Percentiles rank a stretch among this genome's conserved stretches.
These are phyloP conservation scores for Cheirogaleus major DNA, from an alignment of 2,797 vertebrate species.

Conservation along the genomic window DNA sequence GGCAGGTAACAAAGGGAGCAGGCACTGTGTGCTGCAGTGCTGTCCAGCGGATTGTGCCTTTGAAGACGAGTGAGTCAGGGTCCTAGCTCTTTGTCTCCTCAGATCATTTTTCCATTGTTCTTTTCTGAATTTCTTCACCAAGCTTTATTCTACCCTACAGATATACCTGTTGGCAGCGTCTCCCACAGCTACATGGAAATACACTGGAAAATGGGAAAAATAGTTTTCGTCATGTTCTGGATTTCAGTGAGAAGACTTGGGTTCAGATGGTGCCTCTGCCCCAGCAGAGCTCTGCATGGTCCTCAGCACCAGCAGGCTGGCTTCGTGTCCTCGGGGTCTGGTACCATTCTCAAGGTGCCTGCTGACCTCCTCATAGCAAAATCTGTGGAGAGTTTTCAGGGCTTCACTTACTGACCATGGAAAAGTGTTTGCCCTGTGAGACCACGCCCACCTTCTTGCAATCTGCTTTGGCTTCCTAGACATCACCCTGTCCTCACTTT, in stretches of 20 bases:
- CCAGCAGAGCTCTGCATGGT: neutral
- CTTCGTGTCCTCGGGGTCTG: accelerated
- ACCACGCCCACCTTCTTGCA: neutral
- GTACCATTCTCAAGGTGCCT: neutral
- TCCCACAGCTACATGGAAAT: neutral
- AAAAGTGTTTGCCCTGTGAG: neutral
- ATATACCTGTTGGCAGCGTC: neutral
- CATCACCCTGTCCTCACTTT: neutral
- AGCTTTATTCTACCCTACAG: neutral
- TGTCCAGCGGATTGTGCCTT: neutral
- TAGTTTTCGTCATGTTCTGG: neutral
- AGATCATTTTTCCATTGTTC: neutral
- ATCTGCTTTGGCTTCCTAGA: neutral
- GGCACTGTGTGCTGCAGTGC: accelerated
- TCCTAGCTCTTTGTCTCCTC: neutral
- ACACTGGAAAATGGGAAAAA: neutral
- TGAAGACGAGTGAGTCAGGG: neutral
- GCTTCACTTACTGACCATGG: neutral
- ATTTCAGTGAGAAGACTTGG: neutral
- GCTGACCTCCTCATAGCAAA: neutral
- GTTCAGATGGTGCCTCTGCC: neutral
- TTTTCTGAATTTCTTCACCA: neutral
- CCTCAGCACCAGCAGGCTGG: neutral
- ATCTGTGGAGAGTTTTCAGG: neutral
- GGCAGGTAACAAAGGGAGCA: neutral